These are phyloP conservation scores for Thereva nobilitata DNA, from an alignment of 2,888 invertebrate genomes.

Conservation along the genomic window DNA sequence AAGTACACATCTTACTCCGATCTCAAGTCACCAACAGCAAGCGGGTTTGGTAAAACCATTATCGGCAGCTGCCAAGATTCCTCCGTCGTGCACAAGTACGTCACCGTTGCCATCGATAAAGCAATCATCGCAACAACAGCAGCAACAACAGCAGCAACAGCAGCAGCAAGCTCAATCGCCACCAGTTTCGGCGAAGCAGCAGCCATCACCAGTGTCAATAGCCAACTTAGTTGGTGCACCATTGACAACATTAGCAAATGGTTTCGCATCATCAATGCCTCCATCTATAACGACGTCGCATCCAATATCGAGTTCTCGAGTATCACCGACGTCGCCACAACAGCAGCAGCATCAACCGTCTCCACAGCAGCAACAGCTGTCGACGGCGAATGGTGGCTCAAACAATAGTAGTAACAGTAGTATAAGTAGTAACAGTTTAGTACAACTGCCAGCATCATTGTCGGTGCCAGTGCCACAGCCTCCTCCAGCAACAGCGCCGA, in stretches of 20 bases:
- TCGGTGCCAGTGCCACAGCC: conserved; percentile 47
- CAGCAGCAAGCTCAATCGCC: conserved; percentile 23
- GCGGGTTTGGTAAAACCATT: conserved; percentile 51
- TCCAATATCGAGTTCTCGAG: conserved; percentile 46
- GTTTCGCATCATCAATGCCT: conserved; percentile 48
- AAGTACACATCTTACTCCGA: conserved; percentile 51
- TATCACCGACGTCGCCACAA: conserved; percentile 45
- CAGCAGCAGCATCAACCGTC: conserved; percentile 59
- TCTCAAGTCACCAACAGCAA: conserved; percentile 57
- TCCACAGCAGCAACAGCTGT: conserved; percentile 43
- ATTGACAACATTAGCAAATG: conserved; percentile 49
- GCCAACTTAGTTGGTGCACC: conserved; percentile 48
- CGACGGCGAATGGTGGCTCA: conserved; percentile 46
- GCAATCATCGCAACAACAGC: conserved; percentile 36
- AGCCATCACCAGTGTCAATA: conserved; percentile 43
- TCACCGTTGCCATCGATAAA: conserved; percentile 43
- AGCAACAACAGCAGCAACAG: conserved; percentile 39
- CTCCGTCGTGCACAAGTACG: conserved; percentile 46
- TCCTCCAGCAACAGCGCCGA: conserved; percentile 51
- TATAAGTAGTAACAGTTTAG: conserved; percentile 51
- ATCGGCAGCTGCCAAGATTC: conserved; percentile 49
- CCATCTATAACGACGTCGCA: conserved; percentile 49
- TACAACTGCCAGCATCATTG: conserved; percentile 59
- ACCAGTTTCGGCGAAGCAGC: conserved; percentile 26
- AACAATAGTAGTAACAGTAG: conserved; percentile 46